These are phyloP conservation scores for Ommatoiulus sabulosus DNA, from an alignment of 2,888 invertebrate genomes.

Conservation along the genomic window DNA sequence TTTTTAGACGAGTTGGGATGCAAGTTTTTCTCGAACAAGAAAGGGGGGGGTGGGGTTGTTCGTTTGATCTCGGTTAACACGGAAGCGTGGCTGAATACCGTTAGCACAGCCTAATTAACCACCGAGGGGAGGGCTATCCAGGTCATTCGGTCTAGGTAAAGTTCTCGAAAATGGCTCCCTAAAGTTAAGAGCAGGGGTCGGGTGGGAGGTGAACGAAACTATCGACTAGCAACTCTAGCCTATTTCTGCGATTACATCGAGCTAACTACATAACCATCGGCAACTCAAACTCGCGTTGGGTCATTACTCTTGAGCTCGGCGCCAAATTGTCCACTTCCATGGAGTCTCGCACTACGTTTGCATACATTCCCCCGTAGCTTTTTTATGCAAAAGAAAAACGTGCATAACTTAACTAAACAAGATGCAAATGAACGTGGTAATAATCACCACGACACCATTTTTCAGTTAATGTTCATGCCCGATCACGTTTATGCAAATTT, in stretches of 20 bases:
- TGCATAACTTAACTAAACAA: background rate
- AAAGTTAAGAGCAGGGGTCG: background rate
- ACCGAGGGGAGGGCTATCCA: background rate
- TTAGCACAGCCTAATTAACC: background rate
- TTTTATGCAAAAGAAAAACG: background rate
- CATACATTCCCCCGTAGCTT: background rate
- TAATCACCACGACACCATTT: background rate
- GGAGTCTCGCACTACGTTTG: background rate
- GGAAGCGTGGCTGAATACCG: background rate
- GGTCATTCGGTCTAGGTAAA: constrained; percentile 1
- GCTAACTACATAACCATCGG: background rate
- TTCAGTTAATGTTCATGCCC: no score
- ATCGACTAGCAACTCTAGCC: background rate
- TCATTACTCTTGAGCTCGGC: background rate
- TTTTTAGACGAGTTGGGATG: background rate
- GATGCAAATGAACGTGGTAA: background rate
- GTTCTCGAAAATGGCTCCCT: background rate
- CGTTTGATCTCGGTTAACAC: background rate
- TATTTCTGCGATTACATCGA: background rate
- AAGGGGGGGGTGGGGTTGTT: background rate
- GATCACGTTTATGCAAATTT: no score
- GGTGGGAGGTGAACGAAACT: constrained; percentile 1
- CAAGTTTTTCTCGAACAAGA: background rate
- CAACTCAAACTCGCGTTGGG: background rate
- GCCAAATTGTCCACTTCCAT: background rate